phyloP scores from a whole-genome alignment of 2,888 invertebrate genomes.

The Hydrotaea diabolus region DNA sequence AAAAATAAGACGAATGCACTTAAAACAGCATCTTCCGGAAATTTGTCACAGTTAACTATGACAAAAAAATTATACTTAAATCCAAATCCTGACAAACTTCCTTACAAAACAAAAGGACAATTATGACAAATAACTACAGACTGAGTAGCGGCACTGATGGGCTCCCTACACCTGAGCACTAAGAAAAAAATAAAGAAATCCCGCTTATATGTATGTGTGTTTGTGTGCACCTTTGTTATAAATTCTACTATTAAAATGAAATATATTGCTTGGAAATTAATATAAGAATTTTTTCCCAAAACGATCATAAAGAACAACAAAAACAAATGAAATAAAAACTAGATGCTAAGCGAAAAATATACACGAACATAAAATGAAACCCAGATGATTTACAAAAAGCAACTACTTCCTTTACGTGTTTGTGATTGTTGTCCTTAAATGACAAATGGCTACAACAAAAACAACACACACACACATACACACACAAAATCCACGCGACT shows the following conservation, averaged over 20 bases:
- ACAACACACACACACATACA: no score
- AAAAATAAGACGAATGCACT: no score
- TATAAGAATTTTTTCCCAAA: slow-evolving; percentile 60
- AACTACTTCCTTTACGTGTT: slow-evolving; percentile 64
- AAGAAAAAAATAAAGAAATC: no score
- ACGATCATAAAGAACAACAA: slow-evolving; percentile 44
- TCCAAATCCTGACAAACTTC: no score
- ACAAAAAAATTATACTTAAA: no score
- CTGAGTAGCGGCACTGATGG: no score
- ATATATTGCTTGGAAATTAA: slow-evolving; percentile 15
- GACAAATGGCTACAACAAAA: slow-evolving; percentile 54
- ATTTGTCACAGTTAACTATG: no score
- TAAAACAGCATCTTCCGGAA: no score
- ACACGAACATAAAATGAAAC: not conserved
- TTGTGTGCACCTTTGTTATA: not conserved
- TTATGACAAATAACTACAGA: no score
- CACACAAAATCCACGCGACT: no score
- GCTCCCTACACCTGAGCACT: no score
- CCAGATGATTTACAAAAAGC: slow-evolving; percentile 34
- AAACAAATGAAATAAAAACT: not conserved
- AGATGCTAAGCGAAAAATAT: slow-evolving; percentile 23
- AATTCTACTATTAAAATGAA: slow-evolving; percentile 44
- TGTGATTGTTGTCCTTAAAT: slow-evolving; percentile 68
- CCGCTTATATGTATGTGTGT: not conserved
- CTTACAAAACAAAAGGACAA: no score